Evolutionary conservation across 2,888 invertebrate genomes (phyloP).

Genomic region (Drosophila glabriapex): DNA sequence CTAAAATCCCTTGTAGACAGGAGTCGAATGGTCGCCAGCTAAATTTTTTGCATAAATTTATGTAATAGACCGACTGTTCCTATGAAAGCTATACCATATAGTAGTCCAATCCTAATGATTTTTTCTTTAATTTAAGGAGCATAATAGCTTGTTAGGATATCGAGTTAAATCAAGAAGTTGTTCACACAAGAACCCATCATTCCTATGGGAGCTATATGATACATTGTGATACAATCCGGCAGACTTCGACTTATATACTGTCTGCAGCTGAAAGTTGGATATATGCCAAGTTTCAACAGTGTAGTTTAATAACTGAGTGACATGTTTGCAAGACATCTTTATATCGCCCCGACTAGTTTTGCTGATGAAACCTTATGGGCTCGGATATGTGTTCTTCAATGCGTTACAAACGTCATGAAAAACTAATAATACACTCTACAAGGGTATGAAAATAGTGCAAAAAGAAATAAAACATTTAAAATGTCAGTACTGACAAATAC

Average conservation of each 20-base stretch:
- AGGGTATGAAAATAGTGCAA: not conserved
- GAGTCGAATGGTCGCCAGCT: not conserved
- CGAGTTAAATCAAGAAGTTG: not conserved
- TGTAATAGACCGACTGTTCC: not conserved
- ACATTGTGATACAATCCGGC: not conserved
- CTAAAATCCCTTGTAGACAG: not conserved
- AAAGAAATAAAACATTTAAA: constrained; percentile 3
- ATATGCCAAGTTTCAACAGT: not conserved
- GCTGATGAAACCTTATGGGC: not conserved
- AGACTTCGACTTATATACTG: too few relatives aligned
- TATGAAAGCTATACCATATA: not conserved
- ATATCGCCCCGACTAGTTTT: not conserved
- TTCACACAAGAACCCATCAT: not conserved
- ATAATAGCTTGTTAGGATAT: not conserved
- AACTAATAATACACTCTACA: not conserved
- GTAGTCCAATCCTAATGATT: not conserved
- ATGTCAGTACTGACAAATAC: not conserved
- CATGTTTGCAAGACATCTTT: not conserved
- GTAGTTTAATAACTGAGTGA: not conserved
- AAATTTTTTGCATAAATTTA: not conserved
- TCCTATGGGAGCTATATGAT: not conserved
- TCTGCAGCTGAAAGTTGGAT: not conserved
- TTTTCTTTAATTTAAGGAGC: not conserved
- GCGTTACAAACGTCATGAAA: not conserved
- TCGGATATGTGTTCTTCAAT: too few relatives aligned